A percentile compares a stretch with the other conserved stretches of the same genome.
These are phyloP conservation scores for Formica exsecta DNA, from an alignment of 1,140 invertebrate genomes.

Conservation along the genomic window DNA sequence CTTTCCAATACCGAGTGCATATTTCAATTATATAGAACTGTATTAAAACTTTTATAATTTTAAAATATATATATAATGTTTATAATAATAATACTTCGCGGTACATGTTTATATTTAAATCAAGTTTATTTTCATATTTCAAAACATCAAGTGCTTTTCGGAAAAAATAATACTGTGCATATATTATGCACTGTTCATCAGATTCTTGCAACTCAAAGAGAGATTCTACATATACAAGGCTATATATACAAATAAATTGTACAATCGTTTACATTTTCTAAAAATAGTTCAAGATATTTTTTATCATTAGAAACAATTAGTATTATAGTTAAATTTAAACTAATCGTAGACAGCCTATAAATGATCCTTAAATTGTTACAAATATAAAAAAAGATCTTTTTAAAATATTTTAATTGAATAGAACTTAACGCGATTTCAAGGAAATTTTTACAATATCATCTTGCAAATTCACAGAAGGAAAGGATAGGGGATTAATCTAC, in stretches of 20 bases:
- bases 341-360: slow-evolving; percentile 10
- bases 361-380: slow-evolving; percentile 4
- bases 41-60: neutral
- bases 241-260: slow-evolving; percentile 17
- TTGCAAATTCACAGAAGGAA: no score
- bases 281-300: slow-evolving; percentile 39
- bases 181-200: neutral
- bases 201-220: neutral
- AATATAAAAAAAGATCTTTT: slow-evolving; percentile 17
- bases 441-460: slow-evolving; percentile 2
- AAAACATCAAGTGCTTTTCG: slow-evolving; percentile 12
- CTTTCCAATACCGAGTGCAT: no score
- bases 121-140: slow-evolving; percentile 39
- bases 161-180: slow-evolving; percentile 5
- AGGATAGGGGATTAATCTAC: neutral
- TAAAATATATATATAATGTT: slow-evolving; percentile 21
- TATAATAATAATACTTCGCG: neutral
- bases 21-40: neutral
- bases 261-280: slow-evolving; percentile 32
- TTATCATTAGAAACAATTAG: slow-evolving; percentile 19
- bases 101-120: neutral
- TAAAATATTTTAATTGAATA: neutral
- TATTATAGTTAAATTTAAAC: neutral
- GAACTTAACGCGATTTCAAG: slow-evolving; percentile 27
- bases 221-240: slow-evolving; percentile 7